A percentile compares a stretch with the other conserved stretches of the same genome.
Conservation (phyloP, 2,113 vertebrate genomes). For the Patagioenas fasciata region DNA sequence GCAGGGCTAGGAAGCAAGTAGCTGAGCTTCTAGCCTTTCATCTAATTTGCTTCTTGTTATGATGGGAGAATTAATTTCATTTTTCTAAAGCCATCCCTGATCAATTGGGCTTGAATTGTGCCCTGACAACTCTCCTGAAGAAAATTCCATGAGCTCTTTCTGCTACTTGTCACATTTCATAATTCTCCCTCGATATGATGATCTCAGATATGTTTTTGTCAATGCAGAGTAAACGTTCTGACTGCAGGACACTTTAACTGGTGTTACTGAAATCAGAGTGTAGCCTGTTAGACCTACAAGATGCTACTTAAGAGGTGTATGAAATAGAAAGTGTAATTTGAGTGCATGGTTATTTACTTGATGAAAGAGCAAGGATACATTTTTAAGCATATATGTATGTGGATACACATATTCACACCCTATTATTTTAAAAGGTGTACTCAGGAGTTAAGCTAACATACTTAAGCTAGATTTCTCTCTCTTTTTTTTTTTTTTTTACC, state of each 20-base stretch:
- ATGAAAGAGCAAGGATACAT: not conserved
- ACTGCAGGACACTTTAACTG: not conserved
- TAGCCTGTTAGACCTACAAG: not conserved
- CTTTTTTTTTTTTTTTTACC: not conserved
- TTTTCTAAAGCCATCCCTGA: conserved; percentile 17
- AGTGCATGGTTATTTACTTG: not conserved
- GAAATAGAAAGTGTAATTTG: not conserved
- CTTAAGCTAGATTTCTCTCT: not conserved
- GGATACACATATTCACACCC: not conserved
- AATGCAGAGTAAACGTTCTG: not conserved
- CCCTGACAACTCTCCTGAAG: not conserved
- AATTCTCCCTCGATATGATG: not conserved
- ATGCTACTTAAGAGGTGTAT: not conserved
- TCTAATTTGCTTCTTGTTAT: not conserved
- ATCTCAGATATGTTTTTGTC: not conserved
- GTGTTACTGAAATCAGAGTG: not conserved
- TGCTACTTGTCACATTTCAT: conserved; percentile 7
- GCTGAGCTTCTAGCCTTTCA: not conserved
- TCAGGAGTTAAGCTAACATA: not conserved
- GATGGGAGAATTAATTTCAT: conserved; percentile 31
- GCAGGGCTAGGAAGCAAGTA: not conserved
- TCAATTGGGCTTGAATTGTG: not conserved
- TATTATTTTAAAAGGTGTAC: not conserved
- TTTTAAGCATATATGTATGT: not conserved
- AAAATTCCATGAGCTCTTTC: not conserved